Conservation (phyloP, 1,140 invertebrate genomes). For the Micrasema longulum region DNA sequence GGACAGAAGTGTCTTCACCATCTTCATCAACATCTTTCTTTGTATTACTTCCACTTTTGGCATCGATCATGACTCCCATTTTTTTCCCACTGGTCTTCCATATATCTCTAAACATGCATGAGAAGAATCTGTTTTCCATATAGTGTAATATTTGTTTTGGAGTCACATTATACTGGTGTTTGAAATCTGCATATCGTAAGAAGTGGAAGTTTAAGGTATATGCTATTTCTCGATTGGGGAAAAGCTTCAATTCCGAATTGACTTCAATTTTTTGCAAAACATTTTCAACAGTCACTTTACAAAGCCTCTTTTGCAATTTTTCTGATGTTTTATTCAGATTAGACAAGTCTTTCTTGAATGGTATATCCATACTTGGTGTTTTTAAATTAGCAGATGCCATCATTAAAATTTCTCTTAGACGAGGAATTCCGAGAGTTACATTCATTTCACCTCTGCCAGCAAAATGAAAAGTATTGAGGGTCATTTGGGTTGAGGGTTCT, state of each 20-base stretch:
- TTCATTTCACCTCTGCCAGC: slow-evolving; percentile 99
- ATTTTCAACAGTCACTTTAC: slow-evolving; percentile 80
- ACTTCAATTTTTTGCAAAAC: slow-evolving; percentile 83
- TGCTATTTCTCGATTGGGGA: slow-evolving; percentile 68
- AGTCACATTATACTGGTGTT: slow-evolving; percentile 76
- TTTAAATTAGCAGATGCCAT: slow-evolving; percentile 91
- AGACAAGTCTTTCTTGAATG: slow-evolving; percentile 71
- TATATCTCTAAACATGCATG: slow-evolving; percentile 71
- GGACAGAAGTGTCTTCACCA: slow-evolving; percentile 74
- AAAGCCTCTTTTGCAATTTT: slow-evolving; percentile 77
- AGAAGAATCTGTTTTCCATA: slow-evolving; percentile 76
- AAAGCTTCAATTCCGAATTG: slow-evolving; percentile 70
- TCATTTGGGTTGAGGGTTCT: slow-evolving; percentile 99
- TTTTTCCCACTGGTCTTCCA: slow-evolving; percentile 56
- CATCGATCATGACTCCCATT: slow-evolving; percentile 29
- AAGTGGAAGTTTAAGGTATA: slow-evolving; percentile 78
- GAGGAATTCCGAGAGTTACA: slow-evolving; percentile 97
- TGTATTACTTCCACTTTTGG: slow-evolving; percentile 58
- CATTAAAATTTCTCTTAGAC: slow-evolving; percentile 97
- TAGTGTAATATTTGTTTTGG: slow-evolving; percentile 78
- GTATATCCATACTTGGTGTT: slow-evolving; percentile 96
- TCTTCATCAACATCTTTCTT: slow-evolving; percentile 69
- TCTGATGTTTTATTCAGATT: slow-evolving; percentile 75
- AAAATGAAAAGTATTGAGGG: slow-evolving; percentile 99
- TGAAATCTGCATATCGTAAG: slow-evolving; percentile 79